These are phyloP conservation scores for Heliconius cydno DNA, from an alignment of 2,888 invertebrate species.

Conservation along the genomic window DNA sequence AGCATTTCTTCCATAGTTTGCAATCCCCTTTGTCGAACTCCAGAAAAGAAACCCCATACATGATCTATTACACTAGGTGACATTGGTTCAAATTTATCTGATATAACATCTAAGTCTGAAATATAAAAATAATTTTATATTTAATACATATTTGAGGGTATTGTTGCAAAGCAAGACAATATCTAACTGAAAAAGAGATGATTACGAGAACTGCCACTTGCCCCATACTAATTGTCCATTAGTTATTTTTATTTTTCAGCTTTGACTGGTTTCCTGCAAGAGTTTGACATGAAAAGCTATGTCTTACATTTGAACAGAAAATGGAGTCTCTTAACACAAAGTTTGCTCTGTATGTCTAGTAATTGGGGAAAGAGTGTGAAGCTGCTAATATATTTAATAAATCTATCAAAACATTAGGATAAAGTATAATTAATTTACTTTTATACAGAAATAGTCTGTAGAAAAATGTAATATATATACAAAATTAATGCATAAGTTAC, in stretches of 20 bases:
- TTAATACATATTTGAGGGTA: neutral
- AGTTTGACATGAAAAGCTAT: too few species aligned
- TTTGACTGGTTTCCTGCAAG: too few species aligned
- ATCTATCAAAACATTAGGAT: too few species aligned
- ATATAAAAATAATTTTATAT: slow-evolving; percentile 8
- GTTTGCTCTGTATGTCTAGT: too few species aligned
- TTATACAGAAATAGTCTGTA: neutral
- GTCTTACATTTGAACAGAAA: too few species aligned
- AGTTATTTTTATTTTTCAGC: too few species aligned
- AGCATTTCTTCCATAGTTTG: slow-evolving; percentile 95
- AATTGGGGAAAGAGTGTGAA: too few species aligned
- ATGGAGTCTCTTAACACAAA: too few species aligned
- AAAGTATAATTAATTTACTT: too few species aligned
- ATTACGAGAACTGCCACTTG: neutral
- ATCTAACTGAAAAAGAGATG: neutral
- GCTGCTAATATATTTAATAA: too few species aligned
- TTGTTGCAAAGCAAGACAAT: neutral
- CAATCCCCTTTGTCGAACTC: slow-evolving; percentile 91
- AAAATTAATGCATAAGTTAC: slow-evolving; percentile 55
- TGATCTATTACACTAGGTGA: slow-evolving; percentile 90
- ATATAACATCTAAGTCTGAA: slow-evolving; percentile 90
- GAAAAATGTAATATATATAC: neutral
- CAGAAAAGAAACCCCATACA: slow-evolving; percentile 93
- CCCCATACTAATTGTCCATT: too few species aligned
- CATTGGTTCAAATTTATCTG: slow-evolving; percentile 92